Evolutionary conservation across 30 jellyfish, hydroid and myxozoan genomes (phyloP).

Genomic region (Cassiopea andromeda): DNA sequence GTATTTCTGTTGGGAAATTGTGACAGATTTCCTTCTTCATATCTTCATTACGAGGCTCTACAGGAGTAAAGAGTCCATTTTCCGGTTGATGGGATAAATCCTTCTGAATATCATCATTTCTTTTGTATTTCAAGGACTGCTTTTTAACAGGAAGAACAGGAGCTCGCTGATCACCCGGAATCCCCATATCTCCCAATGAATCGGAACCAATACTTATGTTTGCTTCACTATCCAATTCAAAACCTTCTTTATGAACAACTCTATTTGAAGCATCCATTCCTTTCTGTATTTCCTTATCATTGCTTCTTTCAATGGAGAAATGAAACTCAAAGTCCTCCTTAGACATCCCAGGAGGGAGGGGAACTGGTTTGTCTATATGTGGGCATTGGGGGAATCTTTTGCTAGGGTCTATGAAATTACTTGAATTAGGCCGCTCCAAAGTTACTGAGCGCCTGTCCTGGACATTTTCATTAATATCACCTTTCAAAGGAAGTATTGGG

Average conservation of each 20-base stretch:
- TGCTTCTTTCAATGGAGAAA: constrained; percentile 14
- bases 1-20: constrained; percentile 35
- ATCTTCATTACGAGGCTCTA: background rate
- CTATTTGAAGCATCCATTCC: background rate
- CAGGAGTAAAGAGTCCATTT: background rate
- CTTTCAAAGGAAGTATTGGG: constrained; percentile 10
- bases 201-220: background rate
- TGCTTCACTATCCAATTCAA: background rate
- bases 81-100: background rate
- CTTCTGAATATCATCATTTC: background rate
- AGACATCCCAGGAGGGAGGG: constrained; percentile 71
- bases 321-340: constrained; percentile 28
- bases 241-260: background rate
- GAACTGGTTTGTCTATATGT: constrained; percentile 69
- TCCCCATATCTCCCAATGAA: background rate
- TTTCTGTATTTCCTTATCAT: background rate
- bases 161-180: constrained; percentile 28
- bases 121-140: constrained; percentile 28
- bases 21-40: constrained; percentile 15
- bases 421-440: constrained; percentile 4
- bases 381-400: background rate
- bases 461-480: background rate
- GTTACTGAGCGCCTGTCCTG: constrained; percentile 11
- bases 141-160: constrained; percentile 70
- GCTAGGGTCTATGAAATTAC: background rate